These are phyloP conservation scores for Mionectes macconnelli DNA, from an alignment of 2,113 vertebrate species.

Conservation along the genomic window DNA sequence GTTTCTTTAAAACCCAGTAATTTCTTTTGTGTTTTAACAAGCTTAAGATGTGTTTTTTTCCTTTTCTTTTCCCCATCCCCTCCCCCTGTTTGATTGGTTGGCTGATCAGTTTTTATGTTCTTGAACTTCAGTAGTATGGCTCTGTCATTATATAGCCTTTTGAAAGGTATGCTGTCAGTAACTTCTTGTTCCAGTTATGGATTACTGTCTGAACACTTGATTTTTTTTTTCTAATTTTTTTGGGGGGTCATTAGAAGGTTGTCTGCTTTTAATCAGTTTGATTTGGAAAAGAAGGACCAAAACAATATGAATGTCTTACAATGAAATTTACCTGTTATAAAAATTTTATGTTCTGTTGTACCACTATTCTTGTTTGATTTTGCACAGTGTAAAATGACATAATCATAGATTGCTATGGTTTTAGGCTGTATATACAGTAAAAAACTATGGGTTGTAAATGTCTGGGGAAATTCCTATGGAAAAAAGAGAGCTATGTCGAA, in stretches of 20 bases:
- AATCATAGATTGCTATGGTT: conserved; percentile 98
- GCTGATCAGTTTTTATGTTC: conserved; percentile 58
- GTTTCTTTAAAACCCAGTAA: conserved; percentile 36
- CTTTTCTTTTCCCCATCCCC: neutral
- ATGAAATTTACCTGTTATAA: conserved; percentile 73
- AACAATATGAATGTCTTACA: conserved; percentile 79
- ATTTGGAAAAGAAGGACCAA: conserved; percentile 93
- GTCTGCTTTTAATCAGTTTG: conserved; percentile 74
- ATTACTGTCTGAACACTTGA: conserved; percentile 66
- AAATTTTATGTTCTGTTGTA: conserved; percentile 75
- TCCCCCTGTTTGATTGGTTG: neutral
- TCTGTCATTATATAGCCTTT: conserved; percentile 56
- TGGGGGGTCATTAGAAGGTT: conserved; percentile 46
- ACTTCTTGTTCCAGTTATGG: conserved; percentile 48
- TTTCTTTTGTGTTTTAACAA: conserved; percentile 30
- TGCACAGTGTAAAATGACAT: conserved; percentile 99
- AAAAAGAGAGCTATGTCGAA: conserved; percentile 88
- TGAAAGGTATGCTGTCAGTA: conserved; percentile 47
- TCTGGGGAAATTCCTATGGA: conserved; percentile 96
- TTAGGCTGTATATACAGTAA: conserved; percentile 92
- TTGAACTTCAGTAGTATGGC: neutral
- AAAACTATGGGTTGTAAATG: conserved; percentile 94
- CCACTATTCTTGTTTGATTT: conserved; percentile 92
- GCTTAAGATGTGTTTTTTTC: conserved; percentile 5
- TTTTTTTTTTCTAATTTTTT: neutral